These are phyloP conservation scores for Sebastes vulpes DNA, from an alignment of 2,797 vertebrate species.

Conservation along the genomic window DNA sequence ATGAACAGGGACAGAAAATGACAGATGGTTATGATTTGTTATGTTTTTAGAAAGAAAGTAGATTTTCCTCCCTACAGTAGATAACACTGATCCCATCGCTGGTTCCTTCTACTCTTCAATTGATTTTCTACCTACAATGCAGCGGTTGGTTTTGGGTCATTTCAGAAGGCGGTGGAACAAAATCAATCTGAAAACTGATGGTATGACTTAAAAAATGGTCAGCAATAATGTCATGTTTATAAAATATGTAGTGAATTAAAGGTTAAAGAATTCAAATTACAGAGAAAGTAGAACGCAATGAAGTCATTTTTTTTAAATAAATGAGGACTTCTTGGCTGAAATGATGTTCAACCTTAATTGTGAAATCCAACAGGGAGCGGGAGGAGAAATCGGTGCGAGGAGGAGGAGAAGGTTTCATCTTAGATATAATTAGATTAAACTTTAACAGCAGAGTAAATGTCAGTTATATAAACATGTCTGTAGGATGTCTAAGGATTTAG, in stretches of 20 bases:
- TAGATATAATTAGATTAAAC: constrained; percentile 6
- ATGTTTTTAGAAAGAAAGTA: not conserved
- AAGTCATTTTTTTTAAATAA: too few relatives aligned
- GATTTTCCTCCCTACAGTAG: not conserved
- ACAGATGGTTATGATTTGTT: not conserved
- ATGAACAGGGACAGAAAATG: not conserved
- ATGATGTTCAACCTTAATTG: constrained; percentile 1
- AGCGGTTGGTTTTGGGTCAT: not conserved
- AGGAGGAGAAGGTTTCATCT: not conserved
- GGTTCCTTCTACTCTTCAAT: not conserved
- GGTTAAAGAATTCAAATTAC: not conserved
- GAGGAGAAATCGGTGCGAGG: not conserved
- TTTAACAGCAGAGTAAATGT: constrained; percentile 6
- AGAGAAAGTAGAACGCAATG: not conserved
- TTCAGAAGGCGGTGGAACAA: not conserved
- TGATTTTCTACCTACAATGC: not conserved
- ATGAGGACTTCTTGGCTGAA: not conserved
- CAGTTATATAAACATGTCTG: not conserved
- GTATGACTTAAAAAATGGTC: not conserved
- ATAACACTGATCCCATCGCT: not conserved
- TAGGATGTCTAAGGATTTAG: not conserved
- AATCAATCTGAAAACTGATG: not conserved
- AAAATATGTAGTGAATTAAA: not conserved
- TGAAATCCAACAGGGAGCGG: not conserved
- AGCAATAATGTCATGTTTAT: not conserved